Percentiles rank a stretch among this genome's conserved stretches.
Evolutionary conservation across 2,113 vertebrate genomes (phyloP).

Genomic region (Gymnogyps californianus): DNA sequence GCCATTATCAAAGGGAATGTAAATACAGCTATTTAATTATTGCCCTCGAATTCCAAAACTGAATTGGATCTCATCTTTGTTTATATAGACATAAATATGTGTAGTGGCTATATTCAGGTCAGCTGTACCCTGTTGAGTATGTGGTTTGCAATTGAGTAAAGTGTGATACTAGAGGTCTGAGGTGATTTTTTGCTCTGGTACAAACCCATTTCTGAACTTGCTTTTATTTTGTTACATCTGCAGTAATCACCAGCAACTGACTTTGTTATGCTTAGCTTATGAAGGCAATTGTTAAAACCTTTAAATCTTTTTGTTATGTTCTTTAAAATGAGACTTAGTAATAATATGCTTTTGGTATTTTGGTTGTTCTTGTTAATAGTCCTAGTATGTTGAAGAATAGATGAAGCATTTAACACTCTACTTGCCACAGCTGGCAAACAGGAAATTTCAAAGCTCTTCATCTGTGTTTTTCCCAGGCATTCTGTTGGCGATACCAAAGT

Average conservation of each 20-base stretch:
- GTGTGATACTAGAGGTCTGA: not conserved
- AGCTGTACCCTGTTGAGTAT: not conserved
- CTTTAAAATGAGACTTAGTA: not conserved
- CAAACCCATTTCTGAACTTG: not conserved
- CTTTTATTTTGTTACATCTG: not conserved
- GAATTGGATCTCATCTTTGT: not conserved
- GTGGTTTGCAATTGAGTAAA: not conserved
- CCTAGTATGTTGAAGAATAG: not conserved
- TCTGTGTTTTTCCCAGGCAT: conserved; percentile 78
- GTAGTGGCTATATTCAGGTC: not conserved
- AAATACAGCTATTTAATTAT: not conserved
- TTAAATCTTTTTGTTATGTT: not conserved
- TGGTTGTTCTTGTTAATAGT: not conserved
- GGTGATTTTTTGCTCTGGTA: not conserved
- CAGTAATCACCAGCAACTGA: not conserved
- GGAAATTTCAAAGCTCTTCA: not conserved
- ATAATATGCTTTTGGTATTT: not conserved
- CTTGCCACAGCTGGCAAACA: not conserved
- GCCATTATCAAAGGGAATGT: not conserved
- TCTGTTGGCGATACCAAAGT: conserved; percentile 97
- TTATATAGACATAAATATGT: not conserved
- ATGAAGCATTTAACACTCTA: not conserved
- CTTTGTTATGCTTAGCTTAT: not conserved
- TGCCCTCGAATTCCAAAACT: not conserved
- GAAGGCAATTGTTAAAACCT: not conserved